phyloP scores from a whole-genome alignment of 2,797 vertebrate species.

The Oreochromis mossambicus region DNA sequence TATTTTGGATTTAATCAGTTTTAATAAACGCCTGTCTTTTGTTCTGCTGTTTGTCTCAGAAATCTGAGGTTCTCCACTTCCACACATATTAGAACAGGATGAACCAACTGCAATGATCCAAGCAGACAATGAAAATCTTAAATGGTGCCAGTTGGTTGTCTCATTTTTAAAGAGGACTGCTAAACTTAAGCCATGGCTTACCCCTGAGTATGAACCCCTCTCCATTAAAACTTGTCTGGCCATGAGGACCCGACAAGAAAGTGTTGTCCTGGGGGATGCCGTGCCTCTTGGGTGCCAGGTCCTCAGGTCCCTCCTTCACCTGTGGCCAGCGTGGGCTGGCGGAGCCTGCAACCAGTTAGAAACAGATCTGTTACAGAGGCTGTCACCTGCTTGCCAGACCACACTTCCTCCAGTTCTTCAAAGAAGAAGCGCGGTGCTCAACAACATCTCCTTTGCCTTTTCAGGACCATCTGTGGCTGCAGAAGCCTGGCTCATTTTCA shows the following conservation, averaged over 20 bases:
- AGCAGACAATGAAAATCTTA: neutral
- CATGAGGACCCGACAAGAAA: neutral
- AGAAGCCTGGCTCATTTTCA: neutral
- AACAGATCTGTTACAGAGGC: neutral
- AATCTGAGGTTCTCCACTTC: neutral
- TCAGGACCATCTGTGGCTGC: neutral
- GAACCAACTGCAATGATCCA: neutral
- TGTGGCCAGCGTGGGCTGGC: rapidly evolving
- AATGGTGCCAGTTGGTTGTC: neutral
- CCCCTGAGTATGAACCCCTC: neutral
- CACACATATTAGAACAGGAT: neutral
- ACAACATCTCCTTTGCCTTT: neutral
- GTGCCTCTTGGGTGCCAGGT: neutral
- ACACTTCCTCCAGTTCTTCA: neutral
- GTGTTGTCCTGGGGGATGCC: neutral
- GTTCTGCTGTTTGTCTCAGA: neutral
- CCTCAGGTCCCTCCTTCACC: neutral
- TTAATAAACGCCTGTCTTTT: neutral
- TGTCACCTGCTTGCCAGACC: neutral
- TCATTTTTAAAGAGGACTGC: neutral
- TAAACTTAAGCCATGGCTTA: neutral
- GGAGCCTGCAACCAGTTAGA: neutral
- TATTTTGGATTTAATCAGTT: neutral
- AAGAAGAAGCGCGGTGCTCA: neutral
- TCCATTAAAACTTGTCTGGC: neutral